A percentile compares a stretch with the other conserved stretches of the same genome.
These are phyloP conservation scores for Rotaria socialis DNA, from an alignment of 2,888 invertebrate genomes.

Conservation along the genomic window DNA sequence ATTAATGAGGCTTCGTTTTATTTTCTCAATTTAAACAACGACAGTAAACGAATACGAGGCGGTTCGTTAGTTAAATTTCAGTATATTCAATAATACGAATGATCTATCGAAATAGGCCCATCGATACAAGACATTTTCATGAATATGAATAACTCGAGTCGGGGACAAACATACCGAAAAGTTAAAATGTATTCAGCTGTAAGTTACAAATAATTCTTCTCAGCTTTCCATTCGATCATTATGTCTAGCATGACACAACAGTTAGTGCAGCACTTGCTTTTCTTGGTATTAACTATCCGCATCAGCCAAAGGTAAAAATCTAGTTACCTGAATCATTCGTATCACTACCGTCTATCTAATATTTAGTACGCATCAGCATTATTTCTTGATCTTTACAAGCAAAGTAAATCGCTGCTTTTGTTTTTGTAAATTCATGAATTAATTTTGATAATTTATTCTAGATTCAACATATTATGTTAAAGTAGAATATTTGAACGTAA, in stretches of 20 bases:
- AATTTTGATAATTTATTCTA: no score
- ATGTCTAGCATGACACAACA: slow-evolving; percentile 70
- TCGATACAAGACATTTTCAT: not conserved
- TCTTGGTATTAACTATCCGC: slow-evolving; percentile 62
- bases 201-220: not conserved
- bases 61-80: not conserved
- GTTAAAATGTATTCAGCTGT: slow-evolving; percentile 15
- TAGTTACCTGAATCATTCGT: not conserved
- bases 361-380: not conserved
- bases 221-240: not conserved
- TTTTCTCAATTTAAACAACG: slow-evolving; percentile 47
- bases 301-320: not conserved
- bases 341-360: not conserved
- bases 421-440: no score
- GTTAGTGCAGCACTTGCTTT: slow-evolving; percentile 72
- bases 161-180: not conserved
- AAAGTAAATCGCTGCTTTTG: not conserved
- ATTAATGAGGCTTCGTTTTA: slow-evolving; percentile 50
- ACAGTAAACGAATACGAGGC: not conserved
- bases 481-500: no score
- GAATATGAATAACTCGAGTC: not conserved
- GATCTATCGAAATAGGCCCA: not conserved
- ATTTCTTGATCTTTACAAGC: not conserved
- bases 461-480: no score
- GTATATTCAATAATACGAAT: no score